Base-by-base conservation (phyloP, 35 echinoderm and acorn worm genomes). In the Heliocidaris erythrogramma region DNA sequence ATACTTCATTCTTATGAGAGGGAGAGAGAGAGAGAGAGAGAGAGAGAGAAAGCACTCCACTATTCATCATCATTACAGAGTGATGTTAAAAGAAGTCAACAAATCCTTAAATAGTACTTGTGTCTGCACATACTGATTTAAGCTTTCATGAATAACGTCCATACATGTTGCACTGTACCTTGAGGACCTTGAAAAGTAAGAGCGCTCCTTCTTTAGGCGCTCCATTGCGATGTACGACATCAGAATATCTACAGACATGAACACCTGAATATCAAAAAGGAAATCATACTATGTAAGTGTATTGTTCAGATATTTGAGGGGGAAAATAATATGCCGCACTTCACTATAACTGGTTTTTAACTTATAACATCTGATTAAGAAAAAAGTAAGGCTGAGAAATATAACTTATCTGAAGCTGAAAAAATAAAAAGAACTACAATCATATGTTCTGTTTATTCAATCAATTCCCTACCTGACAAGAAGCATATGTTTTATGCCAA, bases 201-300 rank as follows among this genome's bases (percentile, higher is more conserved):
- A 92, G 49, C n/a, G 29, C 50, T 59, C 91, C 91, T 50, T 59
- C 29, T 12, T 92, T 59, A 48, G 29, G 50, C 29, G 59, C 14
- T 92, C 48, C 49, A 59, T 48, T 92, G 8, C 91, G 91, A 32
- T 92, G 47, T 30, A 92, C n/a, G 12, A 92, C 48, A 48, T 92
- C 91, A 92, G 91, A 49, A 92, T 92, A 92, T 30, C 91, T 12
- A 92, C 48, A 92, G 48, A 92, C n/a, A 59, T 92, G 49, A 52
- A 92, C 91, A 49, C 91, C 91, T 92, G 91, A 32, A 56, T 48
- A 92, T 6, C 48, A 92, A 11, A 50, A 56, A 89, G 1, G 86
- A 42, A 42, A 42, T 42, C 35, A 42, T 42, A 3, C 35, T n/a
- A 42, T 42, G 35, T 42, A 42, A 42, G 0, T 42, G 35, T 42